Conservation (phyloP, 1,140 invertebrate species). For the Trichonephila clavata region DNA sequence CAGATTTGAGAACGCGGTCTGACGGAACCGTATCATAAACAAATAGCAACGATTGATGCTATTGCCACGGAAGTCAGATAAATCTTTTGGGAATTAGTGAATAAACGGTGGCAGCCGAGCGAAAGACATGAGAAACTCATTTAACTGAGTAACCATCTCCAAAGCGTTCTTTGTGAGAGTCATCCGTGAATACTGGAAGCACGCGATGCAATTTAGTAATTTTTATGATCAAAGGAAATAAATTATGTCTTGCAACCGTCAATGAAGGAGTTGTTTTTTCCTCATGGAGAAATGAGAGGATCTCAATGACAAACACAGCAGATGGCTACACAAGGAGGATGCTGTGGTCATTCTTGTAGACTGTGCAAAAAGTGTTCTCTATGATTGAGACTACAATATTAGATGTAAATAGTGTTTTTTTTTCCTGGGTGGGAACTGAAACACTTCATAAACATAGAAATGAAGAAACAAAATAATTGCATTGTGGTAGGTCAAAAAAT, state of each 20-base stretch:
- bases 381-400: too few relatives aligned
- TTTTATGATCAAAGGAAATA: background rate
- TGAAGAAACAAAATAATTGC: too few relatives aligned
- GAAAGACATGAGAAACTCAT: constrained; percentile 11
- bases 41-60: background rate
- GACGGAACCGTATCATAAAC: background rate
- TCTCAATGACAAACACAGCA: background rate
- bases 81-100: background rate
- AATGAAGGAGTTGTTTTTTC: background rate
- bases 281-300: background rate
- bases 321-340: background rate
- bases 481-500: too few relatives aligned
- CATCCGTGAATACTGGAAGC: background rate
- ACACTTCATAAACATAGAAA: too few relatives aligned
- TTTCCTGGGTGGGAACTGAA: too few relatives aligned
- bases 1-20: background rate
- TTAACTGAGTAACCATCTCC: background rate
- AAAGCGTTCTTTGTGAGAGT: background rate
- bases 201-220: constrained; percentile 18
- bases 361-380: too few relatives aligned
- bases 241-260: background rate
- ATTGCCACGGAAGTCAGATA: background rate
- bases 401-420: too few relatives aligned
- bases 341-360: too few relatives aligned
- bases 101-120: background rate